phyloP scores from a whole-genome alignment of 1,140 invertebrate genomes.

The Ditylenchus dipsaci region DNA sequence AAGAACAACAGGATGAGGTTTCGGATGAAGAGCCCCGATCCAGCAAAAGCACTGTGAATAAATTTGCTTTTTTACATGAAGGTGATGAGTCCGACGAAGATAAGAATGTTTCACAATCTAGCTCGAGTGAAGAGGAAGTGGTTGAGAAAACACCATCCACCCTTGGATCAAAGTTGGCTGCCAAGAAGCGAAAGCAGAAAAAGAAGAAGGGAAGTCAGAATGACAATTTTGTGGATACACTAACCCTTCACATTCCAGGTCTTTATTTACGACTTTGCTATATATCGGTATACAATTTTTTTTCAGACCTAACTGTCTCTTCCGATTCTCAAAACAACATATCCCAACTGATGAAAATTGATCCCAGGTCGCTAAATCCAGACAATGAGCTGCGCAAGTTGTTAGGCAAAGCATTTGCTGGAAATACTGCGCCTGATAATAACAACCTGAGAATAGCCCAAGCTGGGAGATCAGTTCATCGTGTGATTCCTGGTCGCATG shows the following conservation, averaged over 20 bases:
- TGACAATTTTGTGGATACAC: not conserved
- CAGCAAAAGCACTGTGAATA: conserved; percentile 12
- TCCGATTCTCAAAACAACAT: too few relatives aligned
- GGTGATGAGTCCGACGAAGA: conserved; percentile 1
- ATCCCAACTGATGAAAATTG: conserved; percentile 8
- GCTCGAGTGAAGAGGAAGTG: not conserved
- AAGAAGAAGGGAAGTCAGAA: conserved; percentile 7
- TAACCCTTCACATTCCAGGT: too few relatives aligned
- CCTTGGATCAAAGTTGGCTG: not conserved
- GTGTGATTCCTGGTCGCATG: conserved; percentile 1
- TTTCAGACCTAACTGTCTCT: too few relatives aligned
- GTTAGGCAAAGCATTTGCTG: conserved; percentile 28
- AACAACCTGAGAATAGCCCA: conserved; percentile 7
- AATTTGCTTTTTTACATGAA: conserved; percentile 18
- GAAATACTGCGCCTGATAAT: conserved; percentile 5
- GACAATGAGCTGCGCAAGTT: conserved; percentile 25
- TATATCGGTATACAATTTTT: too few relatives aligned
- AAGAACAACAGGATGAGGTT: not conserved
- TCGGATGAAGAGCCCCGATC: not conserved
- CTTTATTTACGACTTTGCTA: too few relatives aligned
- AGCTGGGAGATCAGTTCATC: not conserved
- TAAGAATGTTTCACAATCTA: conserved; percentile 5
- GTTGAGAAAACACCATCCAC: conserved; percentile 4
- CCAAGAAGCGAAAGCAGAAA: conserved; percentile 17
- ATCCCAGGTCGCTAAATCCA: conserved; percentile 16